phyloP scores from a whole-genome alignment of 2,113 vertebrate genomes.

The Nothoprocta perdicaria region DNA sequence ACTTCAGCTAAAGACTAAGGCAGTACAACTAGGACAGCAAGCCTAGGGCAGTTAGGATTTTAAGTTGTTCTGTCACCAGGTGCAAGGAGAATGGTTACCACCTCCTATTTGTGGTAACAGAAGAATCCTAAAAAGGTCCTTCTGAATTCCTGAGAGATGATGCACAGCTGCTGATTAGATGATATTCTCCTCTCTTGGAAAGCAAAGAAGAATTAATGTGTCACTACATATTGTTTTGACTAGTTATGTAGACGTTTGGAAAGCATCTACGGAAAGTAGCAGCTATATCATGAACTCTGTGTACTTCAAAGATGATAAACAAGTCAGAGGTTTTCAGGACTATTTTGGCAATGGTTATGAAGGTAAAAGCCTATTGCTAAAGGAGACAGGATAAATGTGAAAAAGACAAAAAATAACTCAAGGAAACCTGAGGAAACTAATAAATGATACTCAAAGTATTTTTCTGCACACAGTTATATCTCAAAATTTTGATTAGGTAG shows the following conservation, averaged over 20 bases:
- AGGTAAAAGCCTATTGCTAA: constrained; percentile 33
- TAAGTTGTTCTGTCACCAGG: background rate
- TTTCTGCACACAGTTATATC: background rate
- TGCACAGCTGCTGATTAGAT: background rate
- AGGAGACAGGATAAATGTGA: constrained; percentile 24
- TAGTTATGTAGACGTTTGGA: background rate
- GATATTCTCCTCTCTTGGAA: accelerated
- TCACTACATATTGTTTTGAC: background rate
- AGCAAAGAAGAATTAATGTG: background rate
- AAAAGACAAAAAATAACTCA: constrained; percentile 18
- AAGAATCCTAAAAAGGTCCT: background rate
- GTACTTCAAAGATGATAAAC: constrained; percentile 39
- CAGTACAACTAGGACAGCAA: background rate
- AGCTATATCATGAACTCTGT: background rate
- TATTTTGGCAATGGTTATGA: constrained; percentile 54
- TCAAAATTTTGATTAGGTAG: background rate
- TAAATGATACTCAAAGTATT: constrained; percentile 7
- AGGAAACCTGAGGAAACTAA: background rate
- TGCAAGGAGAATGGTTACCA: constrained; percentile 45
- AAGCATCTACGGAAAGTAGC: background rate
- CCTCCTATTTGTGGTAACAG: constrained; percentile 35
- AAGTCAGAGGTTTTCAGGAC: constrained; percentile 45
- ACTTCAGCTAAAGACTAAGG: background rate
- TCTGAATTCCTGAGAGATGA: background rate
- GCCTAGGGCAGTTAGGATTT: background rate